Evolutionary conservation across 2,797 vertebrate species (phyloP).

Genomic region (Parauchenoglanis punctatus): DNA sequence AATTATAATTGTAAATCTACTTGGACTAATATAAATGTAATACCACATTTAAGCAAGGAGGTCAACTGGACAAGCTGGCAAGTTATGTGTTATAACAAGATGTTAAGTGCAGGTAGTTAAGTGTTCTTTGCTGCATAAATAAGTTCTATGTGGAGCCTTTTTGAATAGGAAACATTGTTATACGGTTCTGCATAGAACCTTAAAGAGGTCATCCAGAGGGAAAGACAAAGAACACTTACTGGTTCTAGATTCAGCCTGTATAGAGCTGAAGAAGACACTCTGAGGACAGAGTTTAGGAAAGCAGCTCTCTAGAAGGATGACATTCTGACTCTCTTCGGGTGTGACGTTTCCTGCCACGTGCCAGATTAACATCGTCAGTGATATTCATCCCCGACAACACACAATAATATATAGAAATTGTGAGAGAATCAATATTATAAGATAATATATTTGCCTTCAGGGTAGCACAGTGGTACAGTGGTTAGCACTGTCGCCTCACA

Average conservation of each 20-base stretch:
- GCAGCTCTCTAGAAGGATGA: constrained; percentile 73
- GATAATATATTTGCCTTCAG: neutral
- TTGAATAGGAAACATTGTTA: neutral
- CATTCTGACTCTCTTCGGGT: constrained; percentile 76
- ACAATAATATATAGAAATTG: neutral
- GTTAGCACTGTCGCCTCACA: too few relatives aligned
- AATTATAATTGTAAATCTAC: neutral
- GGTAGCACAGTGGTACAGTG: too few relatives aligned
- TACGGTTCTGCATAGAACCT: neutral
- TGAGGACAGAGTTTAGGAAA: constrained; percentile 82
- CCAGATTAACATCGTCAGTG: constrained; percentile 92
- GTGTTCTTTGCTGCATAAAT: neutral
- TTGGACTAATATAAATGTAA: neutral
- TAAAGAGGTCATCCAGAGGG: neutral
- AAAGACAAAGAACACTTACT: neutral
- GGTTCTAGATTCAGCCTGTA: constrained; percentile 62
- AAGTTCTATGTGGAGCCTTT: neutral
- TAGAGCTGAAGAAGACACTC: constrained; percentile 73
- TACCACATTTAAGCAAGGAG: neutral
- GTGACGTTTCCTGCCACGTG: constrained; percentile 88
- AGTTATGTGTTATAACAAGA: neutral
- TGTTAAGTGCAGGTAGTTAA: neutral
- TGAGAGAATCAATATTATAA: neutral
- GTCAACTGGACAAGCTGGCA: neutral
- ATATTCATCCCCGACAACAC: constrained; percentile 79